Conservation (phyloP, 30 jellyfish, hydroid and myxozoan genomes). For the Aurelia aurita region DNA sequence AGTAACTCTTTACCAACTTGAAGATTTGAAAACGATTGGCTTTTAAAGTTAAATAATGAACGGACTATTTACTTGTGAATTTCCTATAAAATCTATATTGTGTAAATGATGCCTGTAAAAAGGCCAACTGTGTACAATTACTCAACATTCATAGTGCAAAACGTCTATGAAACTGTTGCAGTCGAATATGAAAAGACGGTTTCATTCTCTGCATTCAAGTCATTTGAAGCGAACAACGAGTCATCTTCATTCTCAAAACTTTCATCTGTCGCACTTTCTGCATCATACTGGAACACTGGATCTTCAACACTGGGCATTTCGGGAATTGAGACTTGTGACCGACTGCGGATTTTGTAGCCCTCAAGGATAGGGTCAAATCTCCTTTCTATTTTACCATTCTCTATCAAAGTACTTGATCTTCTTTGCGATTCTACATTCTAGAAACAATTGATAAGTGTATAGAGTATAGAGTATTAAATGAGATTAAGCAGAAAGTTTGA, state of each 20-base stretch:
- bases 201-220: not conserved
- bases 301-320: conserved; percentile 28
- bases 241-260: not conserved
- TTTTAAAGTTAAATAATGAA: no score
- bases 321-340: conserved; percentile 36
- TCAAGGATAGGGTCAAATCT: conserved; percentile 74
- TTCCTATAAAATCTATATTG: no score
- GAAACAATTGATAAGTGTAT: no score
- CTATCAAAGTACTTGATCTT: not conserved
- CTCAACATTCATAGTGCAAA: no score
- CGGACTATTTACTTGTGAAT: no score
- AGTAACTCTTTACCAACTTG: no score
- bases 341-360: conserved; percentile 59
- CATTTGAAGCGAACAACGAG: no score
- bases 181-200: conserved; percentile 19
- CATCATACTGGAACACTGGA: conserved; percentile 40
- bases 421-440: not conserved
- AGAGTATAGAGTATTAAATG: no score
- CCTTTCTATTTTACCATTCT: not conserved
- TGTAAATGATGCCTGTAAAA: no score
- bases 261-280: conserved; percentile 33
- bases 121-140: no score
- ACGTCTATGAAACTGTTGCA: not conserved
- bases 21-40: no score
- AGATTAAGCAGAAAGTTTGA: no score